phyloP scores from a whole-genome alignment of 2,113 vertebrate species.

The Lucifuga dentata region DNA sequence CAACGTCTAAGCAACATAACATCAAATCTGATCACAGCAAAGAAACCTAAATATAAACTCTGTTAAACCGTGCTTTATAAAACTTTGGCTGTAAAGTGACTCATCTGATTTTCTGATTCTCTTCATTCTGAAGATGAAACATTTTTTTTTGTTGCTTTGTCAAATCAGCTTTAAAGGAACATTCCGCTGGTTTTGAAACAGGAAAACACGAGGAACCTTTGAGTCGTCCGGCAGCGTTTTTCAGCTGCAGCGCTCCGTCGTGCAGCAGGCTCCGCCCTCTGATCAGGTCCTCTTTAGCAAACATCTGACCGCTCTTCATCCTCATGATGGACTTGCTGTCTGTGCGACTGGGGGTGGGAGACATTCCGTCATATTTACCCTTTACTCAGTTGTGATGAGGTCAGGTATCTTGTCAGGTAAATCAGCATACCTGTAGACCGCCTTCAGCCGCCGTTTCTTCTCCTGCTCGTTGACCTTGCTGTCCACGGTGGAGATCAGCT shows the following conservation, averaged over 20 bases:
- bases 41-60: too few species aligned
- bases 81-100: too few species aligned
- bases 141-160: too few species aligned
- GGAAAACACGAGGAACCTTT: slow-evolving; percentile 83
- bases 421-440: slow-evolving; percentile 87
- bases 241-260: slow-evolving; percentile 89
- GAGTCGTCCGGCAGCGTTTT: slow-evolving; percentile 83
- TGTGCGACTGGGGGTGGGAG: slow-evolving; percentile 70
- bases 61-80: too few species aligned
- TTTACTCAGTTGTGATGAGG: too few species aligned
- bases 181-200: too few species aligned
- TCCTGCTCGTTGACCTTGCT: slow-evolving; percentile 91
- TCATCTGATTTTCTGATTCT: too few species aligned
- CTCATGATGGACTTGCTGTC: slow-evolving; percentile 96
- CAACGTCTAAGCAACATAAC: too few species aligned
- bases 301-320: slow-evolving; percentile 96
- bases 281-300: slow-evolving; percentile 91
- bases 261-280: slow-evolving; percentile 88
- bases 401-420: too few species aligned
- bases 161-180: too few species aligned
- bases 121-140: too few species aligned
- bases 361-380: not conserved
- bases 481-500: slow-evolving; percentile 89
- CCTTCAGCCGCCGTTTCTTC: slow-evolving; percentile 88
- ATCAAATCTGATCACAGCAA: too few species aligned